Conservation (phyloP, 2,888 invertebrate species). For the Crepidodera aurea region DNA sequence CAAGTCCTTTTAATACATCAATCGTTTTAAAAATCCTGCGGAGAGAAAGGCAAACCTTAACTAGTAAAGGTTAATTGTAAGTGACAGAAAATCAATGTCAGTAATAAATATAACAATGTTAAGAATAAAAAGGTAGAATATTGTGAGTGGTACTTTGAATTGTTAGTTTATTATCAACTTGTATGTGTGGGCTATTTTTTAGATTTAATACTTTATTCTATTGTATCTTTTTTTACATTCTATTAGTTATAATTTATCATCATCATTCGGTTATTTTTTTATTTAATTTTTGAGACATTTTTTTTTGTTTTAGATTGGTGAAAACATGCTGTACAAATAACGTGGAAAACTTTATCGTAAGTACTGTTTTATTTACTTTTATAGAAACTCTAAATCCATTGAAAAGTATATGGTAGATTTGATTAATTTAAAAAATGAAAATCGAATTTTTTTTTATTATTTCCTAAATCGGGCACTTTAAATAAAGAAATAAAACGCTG, state of each 20-base stretch:
- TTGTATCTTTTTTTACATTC: conserved; percentile 2
- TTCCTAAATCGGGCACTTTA: too few relatives aligned
- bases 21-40: not conserved
- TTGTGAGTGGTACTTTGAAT: conserved; percentile 4
- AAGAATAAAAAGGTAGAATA: conserved; percentile 22
- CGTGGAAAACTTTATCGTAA: too few relatives aligned
- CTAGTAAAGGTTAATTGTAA: conserved; percentile 27
- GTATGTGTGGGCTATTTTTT: conserved; percentile 6
- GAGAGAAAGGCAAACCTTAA: conserved; percentile 13
- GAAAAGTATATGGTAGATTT: too few relatives aligned
- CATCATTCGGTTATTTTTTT: too few relatives aligned
- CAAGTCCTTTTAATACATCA: not conserved
- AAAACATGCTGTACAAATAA: too few relatives aligned
- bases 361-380: too few relatives aligned
- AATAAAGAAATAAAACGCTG: too few relatives aligned
- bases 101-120: conserved; percentile 15
- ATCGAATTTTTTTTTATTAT: too few relatives aligned
- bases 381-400: too few relatives aligned
- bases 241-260: not conserved
- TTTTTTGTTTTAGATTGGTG: too few relatives aligned
- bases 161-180: conserved; percentile 3
- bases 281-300: too few relatives aligned
- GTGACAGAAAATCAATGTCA: conserved; percentile 34
- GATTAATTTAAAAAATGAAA: too few relatives aligned
- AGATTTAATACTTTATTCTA: not conserved